Evolutionary conservation across 2,113 vertebrate genomes (phyloP).

Genomic region (Tachuris rubrigastra): DNA sequence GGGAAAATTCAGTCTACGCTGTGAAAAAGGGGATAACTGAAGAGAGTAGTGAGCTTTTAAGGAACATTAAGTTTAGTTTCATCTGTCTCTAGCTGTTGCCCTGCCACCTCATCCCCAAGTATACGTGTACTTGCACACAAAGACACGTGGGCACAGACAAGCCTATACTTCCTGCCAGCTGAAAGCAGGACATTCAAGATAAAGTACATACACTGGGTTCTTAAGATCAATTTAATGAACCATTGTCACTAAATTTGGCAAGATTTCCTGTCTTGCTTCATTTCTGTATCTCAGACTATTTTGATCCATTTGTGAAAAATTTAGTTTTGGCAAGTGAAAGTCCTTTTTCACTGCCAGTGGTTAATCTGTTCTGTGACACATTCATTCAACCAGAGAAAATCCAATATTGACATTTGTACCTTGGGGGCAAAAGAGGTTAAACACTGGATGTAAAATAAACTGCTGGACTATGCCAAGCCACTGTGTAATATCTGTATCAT

Average conservation of each 20-base stretch:
- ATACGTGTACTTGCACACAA: not conserved
- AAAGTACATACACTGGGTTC: not conserved
- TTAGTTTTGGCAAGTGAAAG: slow-evolving; percentile 70
- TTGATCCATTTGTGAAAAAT: slow-evolving; percentile 74
- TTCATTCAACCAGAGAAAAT: slow-evolving; percentile 76
- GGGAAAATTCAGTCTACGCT: not conserved
- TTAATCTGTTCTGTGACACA: slow-evolving; percentile 74
- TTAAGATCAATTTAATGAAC: slow-evolving; percentile 60
- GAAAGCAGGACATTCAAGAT: not conserved
- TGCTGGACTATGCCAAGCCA: slow-evolving; percentile 18
- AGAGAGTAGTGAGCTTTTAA: not conserved
- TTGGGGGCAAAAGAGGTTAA: slow-evolving; percentile 67
- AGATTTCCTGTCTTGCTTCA: slow-evolving; percentile 16
- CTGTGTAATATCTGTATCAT: slow-evolving; percentile 1
- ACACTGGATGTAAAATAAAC: slow-evolving; percentile 53
- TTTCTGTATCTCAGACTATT: slow-evolving; percentile 61
- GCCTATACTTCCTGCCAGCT: not conserved
- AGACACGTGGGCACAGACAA: not conserved
- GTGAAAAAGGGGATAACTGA: not conserved
- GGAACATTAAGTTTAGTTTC: not conserved
- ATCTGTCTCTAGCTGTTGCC: not conserved
- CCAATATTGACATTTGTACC: slow-evolving; percentile 76
- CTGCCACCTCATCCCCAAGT: not conserved
- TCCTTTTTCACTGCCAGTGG: slow-evolving; percentile 70
- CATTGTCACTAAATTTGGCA: slow-evolving; percentile 64